Conservation (phyloP, 2,113 vertebrate genomes). For the Onychostruthus taczanowskii region DNA sequence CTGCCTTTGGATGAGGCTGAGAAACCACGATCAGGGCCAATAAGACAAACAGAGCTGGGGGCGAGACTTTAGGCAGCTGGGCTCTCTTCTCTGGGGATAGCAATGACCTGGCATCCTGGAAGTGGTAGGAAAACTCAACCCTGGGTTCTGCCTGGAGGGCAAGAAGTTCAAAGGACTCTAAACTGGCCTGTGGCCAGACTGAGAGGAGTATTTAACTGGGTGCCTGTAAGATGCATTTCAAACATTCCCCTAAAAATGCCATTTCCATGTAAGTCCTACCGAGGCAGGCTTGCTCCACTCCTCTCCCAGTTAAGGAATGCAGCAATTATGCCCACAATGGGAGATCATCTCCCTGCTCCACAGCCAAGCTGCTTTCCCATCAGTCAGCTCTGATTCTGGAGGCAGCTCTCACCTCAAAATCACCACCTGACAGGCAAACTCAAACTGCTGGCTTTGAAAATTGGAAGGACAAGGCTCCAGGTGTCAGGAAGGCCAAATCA, state of each 20-base stretch:
- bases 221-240: slow-evolving; percentile 40
- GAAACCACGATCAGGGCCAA: background rate
- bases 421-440: background rate
- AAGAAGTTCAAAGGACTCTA: slow-evolving; percentile 15
- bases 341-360: background rate
- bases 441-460: background rate
- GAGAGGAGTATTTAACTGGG: slow-evolving; percentile 23
- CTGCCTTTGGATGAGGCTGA: background rate
- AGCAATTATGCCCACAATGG: slow-evolving; percentile 6
- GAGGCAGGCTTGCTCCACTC: background rate
- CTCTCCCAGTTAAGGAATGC: slow-evolving; percentile 55
- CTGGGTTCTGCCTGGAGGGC: background rate
- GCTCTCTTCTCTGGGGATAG: background rate
- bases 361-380: background rate
- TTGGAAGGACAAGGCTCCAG: background rate
- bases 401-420: background rate
- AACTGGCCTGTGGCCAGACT: slow-evolving; percentile 12
- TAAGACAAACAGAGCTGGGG: accelerated
- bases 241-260: slow-evolving; percentile 60
- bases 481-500: background rate
- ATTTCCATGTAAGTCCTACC: slow-evolving; percentile 47
- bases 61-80: background rate
- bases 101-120: background rate
- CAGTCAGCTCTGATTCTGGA: background rate
- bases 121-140: background rate